phyloP scores from a whole-genome alignment of 2,888 invertebrate species.

The Hydraecia micacea region DNA sequence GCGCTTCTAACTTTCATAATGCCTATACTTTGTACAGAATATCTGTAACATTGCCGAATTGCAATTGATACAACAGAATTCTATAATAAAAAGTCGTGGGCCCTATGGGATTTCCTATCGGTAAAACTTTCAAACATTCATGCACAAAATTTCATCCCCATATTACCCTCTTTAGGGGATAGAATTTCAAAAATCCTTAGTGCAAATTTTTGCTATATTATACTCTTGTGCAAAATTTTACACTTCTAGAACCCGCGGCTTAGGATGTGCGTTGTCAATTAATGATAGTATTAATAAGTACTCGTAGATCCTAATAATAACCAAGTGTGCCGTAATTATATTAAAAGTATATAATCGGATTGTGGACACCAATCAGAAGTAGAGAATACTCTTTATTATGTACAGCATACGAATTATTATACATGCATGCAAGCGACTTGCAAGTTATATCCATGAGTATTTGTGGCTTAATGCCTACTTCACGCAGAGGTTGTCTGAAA shows the following conservation, averaged over 20 bases:
- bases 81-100: not conserved
- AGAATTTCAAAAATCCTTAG: not conserved
- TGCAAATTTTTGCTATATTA: not conserved
- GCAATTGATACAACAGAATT: not conserved
- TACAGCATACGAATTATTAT: not conserved
- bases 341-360: not conserved
- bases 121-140: not conserved
- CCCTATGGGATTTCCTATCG: not conserved
- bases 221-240: not conserved
- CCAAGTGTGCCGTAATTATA: not conserved
- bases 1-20: slow-evolving; percentile 14
- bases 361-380: not conserved
- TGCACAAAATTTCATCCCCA: not conserved
- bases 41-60: slow-evolving; percentile 13
- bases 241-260: not conserved
- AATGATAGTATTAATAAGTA: not conserved
- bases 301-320: not conserved
- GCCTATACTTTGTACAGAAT: slow-evolving; percentile 4
- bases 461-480: not conserved
- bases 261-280: not conserved
- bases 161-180: too few relatives aligned
- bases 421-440: not conserved
- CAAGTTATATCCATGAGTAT: not conserved
- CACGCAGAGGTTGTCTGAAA: slow-evolving; percentile 31
- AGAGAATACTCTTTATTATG: not conserved